Conservation (phyloP, 2,797 vertebrate species). For the Delichon dasypus region DNA sequence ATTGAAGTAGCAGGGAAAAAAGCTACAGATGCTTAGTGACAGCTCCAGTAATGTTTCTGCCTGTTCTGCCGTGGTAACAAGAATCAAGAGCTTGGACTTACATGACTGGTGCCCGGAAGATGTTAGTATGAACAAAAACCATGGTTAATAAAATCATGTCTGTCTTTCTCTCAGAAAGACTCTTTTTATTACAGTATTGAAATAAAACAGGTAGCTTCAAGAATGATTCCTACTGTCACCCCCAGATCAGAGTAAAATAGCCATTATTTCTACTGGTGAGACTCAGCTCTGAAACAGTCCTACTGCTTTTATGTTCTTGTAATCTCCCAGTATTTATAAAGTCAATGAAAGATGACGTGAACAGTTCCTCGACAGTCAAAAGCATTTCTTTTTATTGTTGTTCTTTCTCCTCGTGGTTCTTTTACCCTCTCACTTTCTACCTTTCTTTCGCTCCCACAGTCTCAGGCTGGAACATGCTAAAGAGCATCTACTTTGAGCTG, state of each 20-base stretch:
- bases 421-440: background rate
- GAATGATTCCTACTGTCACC: background rate
- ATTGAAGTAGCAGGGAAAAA: background rate
- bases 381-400: background rate
- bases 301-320: background rate
- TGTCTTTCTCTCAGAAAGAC: background rate
- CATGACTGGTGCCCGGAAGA: background rate
- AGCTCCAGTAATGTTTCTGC: background rate
- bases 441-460: background rate
- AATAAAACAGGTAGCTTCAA: background rate
- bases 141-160: background rate
- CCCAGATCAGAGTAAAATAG: background rate
- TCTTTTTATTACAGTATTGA: background rate
- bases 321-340: background rate
- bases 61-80: background rate
- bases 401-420: background rate
- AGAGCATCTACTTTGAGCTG: background rate
- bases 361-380: background rate
- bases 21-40: background rate
- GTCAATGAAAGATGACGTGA: background rate
- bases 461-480: background rate
- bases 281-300: background rate
- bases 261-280: background rate
- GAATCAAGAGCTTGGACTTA: background rate
- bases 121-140: background rate